Evolutionary conservation across 2,113 vertebrate species (phyloP), one percentile per base, ranked within the genome.

Genomic region (Castor canadensis): DNA sequence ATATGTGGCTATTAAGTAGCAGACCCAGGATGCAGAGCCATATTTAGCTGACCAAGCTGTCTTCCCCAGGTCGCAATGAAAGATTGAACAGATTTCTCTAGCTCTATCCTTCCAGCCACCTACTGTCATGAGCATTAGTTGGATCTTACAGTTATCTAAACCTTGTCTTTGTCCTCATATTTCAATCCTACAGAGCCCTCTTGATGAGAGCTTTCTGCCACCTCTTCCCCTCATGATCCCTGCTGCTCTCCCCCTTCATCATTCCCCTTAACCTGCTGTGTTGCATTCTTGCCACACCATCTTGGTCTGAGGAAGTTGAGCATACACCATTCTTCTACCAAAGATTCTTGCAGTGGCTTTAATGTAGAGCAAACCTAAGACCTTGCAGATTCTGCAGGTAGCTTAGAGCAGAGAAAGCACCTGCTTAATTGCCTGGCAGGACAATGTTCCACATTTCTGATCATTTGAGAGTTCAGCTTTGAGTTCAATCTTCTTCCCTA

Each of bases 221-320:
- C 43, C 64, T 8, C 40, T 20, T 3, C 24, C 45, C 5, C 38
- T 84, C 28, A 4, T 3, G 15, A 15, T 40, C 35, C 35, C 17
- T 4, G 13, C 6, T 47, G 17, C 17, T 26, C 43, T 84, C 45
- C 32, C 86, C 52, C 47, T 64, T 52, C 19, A 22, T 30, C 38
- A 5, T 30, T 28, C 54, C n/a, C 26, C 66, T 47, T n/a, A 5
- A 0, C 38, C 5, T 1, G 7, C 6, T 20, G 16, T 6, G 67
- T 9, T 75, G 72, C 5, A 3, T 40, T n/a, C 24, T 17, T 11
- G 4, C 52, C 45, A 32, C 13, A 17, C 64, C 66, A 35, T 60
- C 15, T 0, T 35, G 45, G n/a, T 62, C 62, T 87, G 64, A n/a
- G 11, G 64, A 73, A 86, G 58, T 40, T 77, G 0, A 45, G 9